phyloP scores from a whole-genome alignment of 92 coral and sea anemone genomes.

The Hydrozoanthus gracilis region DNA sequence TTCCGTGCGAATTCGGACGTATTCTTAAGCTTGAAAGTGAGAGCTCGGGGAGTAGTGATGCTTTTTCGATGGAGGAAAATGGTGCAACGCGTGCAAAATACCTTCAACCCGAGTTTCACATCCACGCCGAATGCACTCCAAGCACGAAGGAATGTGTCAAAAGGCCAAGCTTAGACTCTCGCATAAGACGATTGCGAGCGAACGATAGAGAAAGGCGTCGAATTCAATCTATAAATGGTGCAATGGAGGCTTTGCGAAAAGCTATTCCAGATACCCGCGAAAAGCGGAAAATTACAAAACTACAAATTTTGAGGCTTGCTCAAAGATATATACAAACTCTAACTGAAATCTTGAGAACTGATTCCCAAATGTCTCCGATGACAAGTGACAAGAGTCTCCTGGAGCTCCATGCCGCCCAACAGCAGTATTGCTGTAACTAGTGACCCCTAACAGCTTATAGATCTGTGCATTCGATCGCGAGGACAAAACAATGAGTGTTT shows the following conservation, averaged over 20 bases:
- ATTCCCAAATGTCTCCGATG: slow-evolving; percentile 20
- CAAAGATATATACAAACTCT: slow-evolving; percentile 85
- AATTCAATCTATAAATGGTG: slow-evolving; percentile 88
- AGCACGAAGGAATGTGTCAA: slow-evolving; percentile 22
- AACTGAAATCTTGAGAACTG: slow-evolving; percentile 67
- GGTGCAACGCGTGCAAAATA: background rate
- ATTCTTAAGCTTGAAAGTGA: slow-evolving; percentile 27
- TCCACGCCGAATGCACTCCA: slow-evolving; percentile 11
- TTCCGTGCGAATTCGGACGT: slow-evolving; percentile 37
- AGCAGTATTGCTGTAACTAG: slow-evolving; percentile 14
- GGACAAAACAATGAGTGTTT: background rate
- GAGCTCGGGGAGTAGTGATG: background rate
- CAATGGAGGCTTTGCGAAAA: slow-evolving; percentile 91
- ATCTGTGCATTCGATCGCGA: background rate
- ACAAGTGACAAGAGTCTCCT: slow-evolving; percentile 15
- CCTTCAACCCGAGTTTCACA: slow-evolving; percentile 17
- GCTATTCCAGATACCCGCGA: slow-evolving; percentile 86
- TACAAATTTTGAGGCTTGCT: slow-evolving; percentile 86
- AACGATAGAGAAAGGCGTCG: slow-evolving; percentile 91
- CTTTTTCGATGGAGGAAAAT: background rate
- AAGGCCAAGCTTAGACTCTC: slow-evolving; percentile 58
- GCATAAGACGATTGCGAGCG: slow-evolving; percentile 83
- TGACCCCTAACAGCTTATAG: background rate
- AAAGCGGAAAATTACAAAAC: slow-evolving; percentile 89
- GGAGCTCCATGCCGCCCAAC: slow-evolving; percentile 5